Evolutionary conservation across 2,888 invertebrate species (phyloP), one percentile per base, ranked within the genome.

Genomic region (Mechanitis messenoides): DNA sequence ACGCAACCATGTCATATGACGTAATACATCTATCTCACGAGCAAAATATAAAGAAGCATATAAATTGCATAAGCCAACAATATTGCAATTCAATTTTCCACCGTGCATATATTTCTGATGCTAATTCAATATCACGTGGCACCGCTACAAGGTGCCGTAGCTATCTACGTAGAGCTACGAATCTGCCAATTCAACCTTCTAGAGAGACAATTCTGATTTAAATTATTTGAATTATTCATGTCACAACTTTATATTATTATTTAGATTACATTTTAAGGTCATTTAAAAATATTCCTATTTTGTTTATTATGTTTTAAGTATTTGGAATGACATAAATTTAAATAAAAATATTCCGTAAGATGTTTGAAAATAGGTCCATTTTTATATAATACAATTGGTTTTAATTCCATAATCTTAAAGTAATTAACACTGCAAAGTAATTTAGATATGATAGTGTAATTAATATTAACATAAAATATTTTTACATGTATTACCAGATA

Each of bases 221-320:
- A 50, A 50, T 57, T 58, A n/a, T 58, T 11, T 54, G 33, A 38
- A 55, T 33, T 55, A 55, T 55, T 33, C 38, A 55, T 55, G 38
- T 12, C 33, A 33, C 11, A 33, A 35, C n/a, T 35, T 35, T 33
- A 20, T 35, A 35, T 54, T 54, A 60, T 56, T 53, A 54, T 55
- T 42, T 33, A 33, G 3, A 38, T 50, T 33, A 50, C 11, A n/a
- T 31, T 28, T 33, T 35, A 6, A 6, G 35, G n/a, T 11, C n/a
- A n/a, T 33, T 12, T 53, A 7, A 33, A 53, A 53, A 33, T 54
- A 35, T 7, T 33, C 11, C 7, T 55, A 11, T 9, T 33, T 1
- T 7, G 7, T 28, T 31, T 31, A 28, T 20, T 0, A 6, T 28
- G 6, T 9, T 50, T 28, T 31, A 50, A 9, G n/a, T 50, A 7